Evolutionary conservation across 2,797 vertebrate species (phyloP).

Genomic region (Lophius americanus): DNA sequence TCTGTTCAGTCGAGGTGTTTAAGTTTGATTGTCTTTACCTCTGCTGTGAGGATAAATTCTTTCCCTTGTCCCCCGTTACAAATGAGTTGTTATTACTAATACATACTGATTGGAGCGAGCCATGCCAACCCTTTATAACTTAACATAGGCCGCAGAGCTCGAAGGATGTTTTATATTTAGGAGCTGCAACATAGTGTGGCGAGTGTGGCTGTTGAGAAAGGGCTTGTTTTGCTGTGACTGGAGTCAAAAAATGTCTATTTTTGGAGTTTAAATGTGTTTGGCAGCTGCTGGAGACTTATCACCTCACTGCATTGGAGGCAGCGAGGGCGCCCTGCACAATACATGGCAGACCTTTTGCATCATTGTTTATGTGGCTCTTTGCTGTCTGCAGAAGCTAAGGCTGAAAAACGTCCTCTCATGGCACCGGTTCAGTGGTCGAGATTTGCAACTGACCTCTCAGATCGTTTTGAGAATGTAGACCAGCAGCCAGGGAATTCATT

Average conservation of each 20-base stretch:
- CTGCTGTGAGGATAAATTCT: slow-evolving; percentile 62
- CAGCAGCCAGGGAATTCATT: slow-evolving; percentile 72
- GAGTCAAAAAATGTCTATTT: slow-evolving; percentile 70
- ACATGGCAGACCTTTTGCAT: slow-evolving; percentile 62
- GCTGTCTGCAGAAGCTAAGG: slow-evolving; percentile 47
- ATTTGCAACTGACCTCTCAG: slow-evolving; percentile 67
- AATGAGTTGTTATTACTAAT: slow-evolving; percentile 54
- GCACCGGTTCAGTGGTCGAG: slow-evolving; percentile 33
- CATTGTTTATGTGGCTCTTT: slow-evolving; percentile 65
- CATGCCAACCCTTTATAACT: slow-evolving; percentile 43
- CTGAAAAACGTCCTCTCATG: slow-evolving; percentile 53
- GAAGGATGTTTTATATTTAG: slow-evolving; percentile 55
- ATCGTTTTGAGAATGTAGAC: slow-evolving; percentile 49
- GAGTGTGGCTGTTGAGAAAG: slow-evolving; percentile 54
- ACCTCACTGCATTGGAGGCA: slow-evolving; percentile 53
- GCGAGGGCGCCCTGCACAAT: slow-evolving; percentile 45
- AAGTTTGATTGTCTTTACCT: slow-evolving; percentile 46
- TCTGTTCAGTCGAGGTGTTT: slow-evolving; percentile 61
- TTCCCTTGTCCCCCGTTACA: slow-evolving; percentile 40
- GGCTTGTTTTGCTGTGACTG: slow-evolving; percentile 44
- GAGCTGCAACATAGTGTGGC: slow-evolving; percentile 55
- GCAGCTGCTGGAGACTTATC: slow-evolving; percentile 64
- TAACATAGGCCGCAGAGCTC: slow-evolving; percentile 36
- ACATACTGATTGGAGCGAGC: slow-evolving; percentile 43
- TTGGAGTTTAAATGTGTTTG: slow-evolving; percentile 64